These are phyloP conservation scores for Drosophila setosimentum DNA, from an alignment of 2,888 invertebrate species.

Conservation along the genomic window DNA sequence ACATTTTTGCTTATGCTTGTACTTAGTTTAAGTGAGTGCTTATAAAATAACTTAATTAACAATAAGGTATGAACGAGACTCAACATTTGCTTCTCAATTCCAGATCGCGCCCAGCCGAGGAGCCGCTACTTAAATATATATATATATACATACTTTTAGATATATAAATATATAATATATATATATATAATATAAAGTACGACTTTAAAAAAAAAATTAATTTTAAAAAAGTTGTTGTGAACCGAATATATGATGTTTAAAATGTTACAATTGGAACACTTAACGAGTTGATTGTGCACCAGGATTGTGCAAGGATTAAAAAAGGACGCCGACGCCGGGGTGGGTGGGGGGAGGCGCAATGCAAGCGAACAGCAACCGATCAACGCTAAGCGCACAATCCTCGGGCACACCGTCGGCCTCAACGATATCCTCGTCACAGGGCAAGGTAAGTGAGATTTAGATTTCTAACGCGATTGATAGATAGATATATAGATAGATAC, in stretches of 20 bases:
- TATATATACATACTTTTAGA: too few species aligned
- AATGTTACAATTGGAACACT: conserved; percentile 21
- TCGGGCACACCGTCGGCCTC: conserved; percentile 84
- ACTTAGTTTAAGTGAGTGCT: too few species aligned
- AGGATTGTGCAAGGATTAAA: conserved; percentile 14
- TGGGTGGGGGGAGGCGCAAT: conserved; percentile 61
- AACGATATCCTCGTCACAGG: conserved; percentile 82
- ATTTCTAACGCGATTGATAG: neutral
- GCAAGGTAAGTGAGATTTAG: conserved; percentile 74
- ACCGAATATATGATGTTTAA: conserved; percentile 4
- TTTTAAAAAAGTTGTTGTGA: neutral
- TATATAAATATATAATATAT: conserved; percentile 1
- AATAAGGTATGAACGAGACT: neutral
- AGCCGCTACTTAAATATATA: neutral
- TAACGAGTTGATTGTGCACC: conserved; percentile 38
- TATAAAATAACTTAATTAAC: neutral
- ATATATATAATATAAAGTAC: neutral
- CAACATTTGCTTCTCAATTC: neutral
- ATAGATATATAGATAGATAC: neutral
- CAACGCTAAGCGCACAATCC: conserved; percentile 83
- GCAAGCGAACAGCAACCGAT: conserved; percentile 82
- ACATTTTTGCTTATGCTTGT: neutral
- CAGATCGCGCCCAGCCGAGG: neutral
- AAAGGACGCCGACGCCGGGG: conserved; percentile 27
- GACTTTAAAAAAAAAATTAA: neutral